Percentiles rank a stretch among this genome's conserved stretches.
Conservation (phyloP, 1,140 invertebrate species). For the Nephotettix cincticeps region DNA sequence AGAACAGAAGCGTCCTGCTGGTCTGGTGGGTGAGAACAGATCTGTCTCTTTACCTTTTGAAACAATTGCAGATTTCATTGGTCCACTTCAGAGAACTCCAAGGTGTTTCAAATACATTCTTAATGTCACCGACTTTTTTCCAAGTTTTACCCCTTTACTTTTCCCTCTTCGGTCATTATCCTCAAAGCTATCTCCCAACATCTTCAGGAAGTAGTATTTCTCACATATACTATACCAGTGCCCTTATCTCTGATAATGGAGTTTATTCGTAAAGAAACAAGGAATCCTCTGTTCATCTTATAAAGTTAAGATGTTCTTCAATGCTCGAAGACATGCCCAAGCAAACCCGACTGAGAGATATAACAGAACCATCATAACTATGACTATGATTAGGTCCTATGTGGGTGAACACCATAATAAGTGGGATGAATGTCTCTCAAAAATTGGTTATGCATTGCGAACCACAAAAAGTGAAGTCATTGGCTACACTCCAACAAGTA, state of each 20-base stretch:
- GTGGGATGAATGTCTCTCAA: background rate
- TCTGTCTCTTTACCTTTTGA: background rate
- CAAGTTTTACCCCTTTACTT: background rate
- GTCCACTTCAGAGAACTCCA: background rate
- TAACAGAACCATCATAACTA: background rate
- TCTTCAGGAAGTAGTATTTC: background rate
- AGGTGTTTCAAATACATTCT: background rate
- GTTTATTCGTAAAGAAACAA: background rate
- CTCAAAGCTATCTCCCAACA: background rate
- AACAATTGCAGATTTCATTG: background rate
- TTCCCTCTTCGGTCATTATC: background rate
- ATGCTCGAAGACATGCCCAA: background rate
- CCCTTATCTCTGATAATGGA: background rate
- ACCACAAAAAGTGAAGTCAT: background rate
- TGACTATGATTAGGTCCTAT: background rate
- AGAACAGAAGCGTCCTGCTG: background rate
- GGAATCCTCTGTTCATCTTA: background rate
- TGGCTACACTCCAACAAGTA: background rate
- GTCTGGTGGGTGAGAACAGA: background rate
- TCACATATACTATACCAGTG: background rate
- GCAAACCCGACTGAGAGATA: background rate
- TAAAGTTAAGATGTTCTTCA: background rate
- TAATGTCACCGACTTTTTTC: background rate
- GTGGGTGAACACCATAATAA: background rate
- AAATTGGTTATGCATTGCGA: background rate